These are phyloP conservation scores for Petroica traversi DNA, from an alignment of 2,113 vertebrate species.

Conservation along the genomic window DNA sequence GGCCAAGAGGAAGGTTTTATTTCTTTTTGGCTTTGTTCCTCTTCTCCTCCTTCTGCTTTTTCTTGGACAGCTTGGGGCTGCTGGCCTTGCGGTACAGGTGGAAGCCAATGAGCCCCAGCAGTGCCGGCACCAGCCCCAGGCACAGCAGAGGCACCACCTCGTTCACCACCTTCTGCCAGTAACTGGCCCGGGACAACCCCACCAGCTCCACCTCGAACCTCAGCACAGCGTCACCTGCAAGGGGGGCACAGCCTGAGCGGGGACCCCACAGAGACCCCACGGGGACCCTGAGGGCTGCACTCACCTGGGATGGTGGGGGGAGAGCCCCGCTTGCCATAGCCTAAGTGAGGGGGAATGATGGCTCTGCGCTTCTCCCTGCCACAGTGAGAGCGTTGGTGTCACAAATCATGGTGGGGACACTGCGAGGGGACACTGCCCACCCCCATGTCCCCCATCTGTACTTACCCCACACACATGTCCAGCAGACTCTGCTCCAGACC, in stretches of 20 bases:
- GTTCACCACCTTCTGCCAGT: constrained; percentile 88
- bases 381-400: background rate
- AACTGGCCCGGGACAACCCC: constrained; percentile 80
- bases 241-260: background rate
- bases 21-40: constrained; percentile 89
- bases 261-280: background rate
- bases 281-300: background rate
- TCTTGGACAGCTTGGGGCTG: constrained; percentile 83
- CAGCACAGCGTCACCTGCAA: constrained; percentile 83
- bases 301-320: constrained; percentile 93
- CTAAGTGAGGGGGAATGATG: constrained; percentile 89
- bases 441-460: accelerated
- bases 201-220: constrained; percentile 94
- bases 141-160: constrained; percentile 85
- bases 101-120: constrained; percentile 88
- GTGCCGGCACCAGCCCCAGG: constrained; percentile 85
- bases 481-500: constrained; percentile 92
- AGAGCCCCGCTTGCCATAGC: constrained; percentile 93
- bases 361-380: constrained; percentile 93
- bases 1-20: constrained; percentile 41
- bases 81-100: constrained; percentile 91
- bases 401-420: accelerated
- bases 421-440: background rate
- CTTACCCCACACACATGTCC: constrained; percentile 93
- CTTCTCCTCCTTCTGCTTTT: constrained; percentile 93